Evolutionary conservation across 2,113 vertebrate species (phyloP).

Genomic region (Oreamnos americanus): DNA sequence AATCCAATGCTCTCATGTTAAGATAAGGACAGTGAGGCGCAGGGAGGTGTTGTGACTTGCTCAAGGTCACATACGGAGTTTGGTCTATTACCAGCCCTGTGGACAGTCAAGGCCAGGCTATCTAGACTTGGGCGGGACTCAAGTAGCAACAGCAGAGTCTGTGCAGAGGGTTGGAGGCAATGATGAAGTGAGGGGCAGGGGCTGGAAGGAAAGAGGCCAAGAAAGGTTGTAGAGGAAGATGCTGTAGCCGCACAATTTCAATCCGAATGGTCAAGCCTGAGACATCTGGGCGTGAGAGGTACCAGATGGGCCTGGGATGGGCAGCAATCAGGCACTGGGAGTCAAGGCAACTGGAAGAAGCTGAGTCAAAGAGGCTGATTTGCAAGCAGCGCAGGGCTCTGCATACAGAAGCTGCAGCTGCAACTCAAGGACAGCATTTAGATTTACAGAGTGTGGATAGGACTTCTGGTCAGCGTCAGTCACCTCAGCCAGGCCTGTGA

Average conservation of each 20-base stretch:
- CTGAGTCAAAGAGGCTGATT: slow-evolving; percentile 48
- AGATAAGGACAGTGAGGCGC: background rate
- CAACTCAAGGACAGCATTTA: background rate
- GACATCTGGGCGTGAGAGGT: background rate
- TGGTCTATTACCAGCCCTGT: background rate
- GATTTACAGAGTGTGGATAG: background rate
- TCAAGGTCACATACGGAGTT: slow-evolving; percentile 1
- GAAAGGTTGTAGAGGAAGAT: background rate
- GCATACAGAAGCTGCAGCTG: slow-evolving; percentile 34
- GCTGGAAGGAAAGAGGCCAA: background rate
- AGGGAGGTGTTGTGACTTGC: background rate
- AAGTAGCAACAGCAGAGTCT: background rate
- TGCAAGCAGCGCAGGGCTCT: background rate
- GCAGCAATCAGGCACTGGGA: background rate
- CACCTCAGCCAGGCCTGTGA: background rate
- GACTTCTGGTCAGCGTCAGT: slow-evolving; percentile 9
- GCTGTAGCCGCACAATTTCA: background rate
- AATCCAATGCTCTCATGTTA: background rate
- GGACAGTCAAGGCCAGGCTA: background rate
- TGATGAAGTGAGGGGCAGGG: background rate
- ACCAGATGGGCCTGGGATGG: slow-evolving; percentile 12
- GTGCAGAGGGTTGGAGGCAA: background rate
- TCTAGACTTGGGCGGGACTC: background rate
- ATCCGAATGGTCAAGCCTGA: slow-evolving; percentile 13
- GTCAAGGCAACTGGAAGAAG: slow-evolving; percentile 44